Conservation (phyloP, 2,797 vertebrate species). For the Melanotaenia pygmaea region DNA sequence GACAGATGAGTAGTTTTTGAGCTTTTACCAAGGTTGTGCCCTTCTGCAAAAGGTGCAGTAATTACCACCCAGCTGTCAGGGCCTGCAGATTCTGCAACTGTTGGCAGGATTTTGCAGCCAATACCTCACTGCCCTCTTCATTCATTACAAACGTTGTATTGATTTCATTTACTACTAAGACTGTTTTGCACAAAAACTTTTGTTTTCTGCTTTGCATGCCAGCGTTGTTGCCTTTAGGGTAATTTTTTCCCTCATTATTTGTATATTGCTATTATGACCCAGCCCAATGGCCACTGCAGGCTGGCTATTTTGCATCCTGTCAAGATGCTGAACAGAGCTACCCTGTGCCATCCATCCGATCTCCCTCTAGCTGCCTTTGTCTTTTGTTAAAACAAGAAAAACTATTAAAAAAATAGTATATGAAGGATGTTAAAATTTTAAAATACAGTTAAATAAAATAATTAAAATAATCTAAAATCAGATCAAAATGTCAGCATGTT, state of each 20-base stretch:
- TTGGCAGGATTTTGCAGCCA: constrained; percentile 49
- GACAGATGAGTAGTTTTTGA: constrained; percentile 36
- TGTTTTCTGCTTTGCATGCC: neutral
- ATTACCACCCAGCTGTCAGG: constrained; percentile 54
- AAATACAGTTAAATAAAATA: too few species aligned
- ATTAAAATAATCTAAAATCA: too few species aligned
- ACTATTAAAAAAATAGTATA: too few species aligned
- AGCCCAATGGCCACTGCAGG: neutral
- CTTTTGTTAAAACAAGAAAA: neutral
- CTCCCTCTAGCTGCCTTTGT: constrained; percentile 7
- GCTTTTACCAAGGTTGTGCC: constrained; percentile 34
- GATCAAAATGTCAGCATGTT: too few species aligned
- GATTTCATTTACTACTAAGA: constrained; percentile 48
- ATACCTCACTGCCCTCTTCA: constrained; percentile 60
- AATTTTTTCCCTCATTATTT: neutral
- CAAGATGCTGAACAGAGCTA: constrained; percentile 2
- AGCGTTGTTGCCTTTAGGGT: neutral
- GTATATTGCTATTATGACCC: neutral
- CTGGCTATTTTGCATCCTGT: constrained; percentile 3
- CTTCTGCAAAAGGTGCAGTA: constrained; percentile 41
- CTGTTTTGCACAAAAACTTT: constrained; percentile 6
- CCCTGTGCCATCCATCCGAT: constrained; percentile 5
- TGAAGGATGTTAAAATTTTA: too few species aligned
- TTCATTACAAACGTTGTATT: constrained; percentile 53
- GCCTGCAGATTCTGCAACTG: constrained; percentile 47